Percentiles rank a stretch among this genome's conserved stretches.
phyloP scores from a whole-genome alignment of 2,888 invertebrate genomes.

The Nipponacmea schrenckii region DNA sequence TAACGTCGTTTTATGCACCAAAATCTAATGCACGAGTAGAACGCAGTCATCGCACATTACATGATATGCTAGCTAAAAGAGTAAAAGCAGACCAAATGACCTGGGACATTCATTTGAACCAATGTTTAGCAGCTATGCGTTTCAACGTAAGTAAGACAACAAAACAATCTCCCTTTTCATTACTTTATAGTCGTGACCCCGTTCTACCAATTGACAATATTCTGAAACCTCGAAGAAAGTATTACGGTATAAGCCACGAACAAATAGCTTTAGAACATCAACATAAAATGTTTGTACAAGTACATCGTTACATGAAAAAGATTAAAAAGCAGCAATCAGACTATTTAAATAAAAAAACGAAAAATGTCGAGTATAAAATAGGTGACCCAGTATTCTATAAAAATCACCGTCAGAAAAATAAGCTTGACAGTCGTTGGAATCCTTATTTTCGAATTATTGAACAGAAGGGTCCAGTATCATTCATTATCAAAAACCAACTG shows the following conservation, averaged over 20 bases:
- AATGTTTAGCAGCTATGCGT: background rate
- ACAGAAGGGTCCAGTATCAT: slow-evolving; percentile 21
- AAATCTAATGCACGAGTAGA: slow-evolving; percentile 8
- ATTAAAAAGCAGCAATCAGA: slow-evolving; percentile 27
- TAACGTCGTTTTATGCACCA: slow-evolving; percentile 11
- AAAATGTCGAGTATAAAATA: slow-evolving; percentile 25
- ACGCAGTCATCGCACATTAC: slow-evolving; percentile 13
- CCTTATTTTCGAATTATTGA: slow-evolving; percentile 32
- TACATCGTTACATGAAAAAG: slow-evolving; percentile 25
- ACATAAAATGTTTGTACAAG: slow-evolving; percentile 27
- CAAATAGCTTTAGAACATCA: slow-evolving; percentile 31
- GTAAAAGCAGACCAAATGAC: no score
- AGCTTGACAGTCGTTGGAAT: slow-evolving; percentile 31
- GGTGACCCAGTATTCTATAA: slow-evolving; percentile 32
- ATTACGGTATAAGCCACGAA: slow-evolving; percentile 26
- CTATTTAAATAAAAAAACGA: slow-evolving; percentile 26
- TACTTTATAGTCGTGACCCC: no score
- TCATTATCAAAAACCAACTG: slow-evolving; percentile 17
- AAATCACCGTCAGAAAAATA: slow-evolving; percentile 23
- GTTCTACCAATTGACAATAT: no score
- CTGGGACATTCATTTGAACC: no score
- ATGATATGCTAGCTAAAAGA: slow-evolving; percentile 6
- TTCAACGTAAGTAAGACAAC: no score
- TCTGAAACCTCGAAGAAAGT: slow-evolving; percentile 28
- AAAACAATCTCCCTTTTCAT: no score